Evolutionary conservation across 2,888 invertebrate species (phyloP).

Genomic region (Coleophora deauratella): DNA sequence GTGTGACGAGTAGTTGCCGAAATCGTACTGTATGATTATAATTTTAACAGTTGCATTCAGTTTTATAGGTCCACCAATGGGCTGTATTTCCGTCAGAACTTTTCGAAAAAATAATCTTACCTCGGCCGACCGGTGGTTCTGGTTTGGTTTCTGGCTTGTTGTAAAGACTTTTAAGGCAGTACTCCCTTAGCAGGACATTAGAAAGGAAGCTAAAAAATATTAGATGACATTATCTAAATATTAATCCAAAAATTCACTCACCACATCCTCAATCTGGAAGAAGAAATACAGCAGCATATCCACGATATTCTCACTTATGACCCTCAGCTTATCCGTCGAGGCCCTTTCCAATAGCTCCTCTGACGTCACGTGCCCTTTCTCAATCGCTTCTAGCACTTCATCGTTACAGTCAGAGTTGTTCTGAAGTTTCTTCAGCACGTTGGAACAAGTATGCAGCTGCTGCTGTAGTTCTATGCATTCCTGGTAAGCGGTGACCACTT

Average conservation of each 20-base stretch:
- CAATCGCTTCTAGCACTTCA: conserved; percentile 39
- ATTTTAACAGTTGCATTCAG: no score
- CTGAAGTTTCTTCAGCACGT: conserved; percentile 83
- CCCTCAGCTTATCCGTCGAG: conserved; percentile 87
- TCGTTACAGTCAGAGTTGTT: conserved; percentile 59
- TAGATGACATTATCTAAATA: no score
- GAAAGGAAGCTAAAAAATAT: no score
- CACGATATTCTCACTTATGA: conserved; percentile 86
- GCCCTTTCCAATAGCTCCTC: conserved; percentile 72
- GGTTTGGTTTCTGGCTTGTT: no score
- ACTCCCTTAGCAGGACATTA: no score
- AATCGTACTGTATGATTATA: no score
- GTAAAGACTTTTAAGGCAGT: no score
- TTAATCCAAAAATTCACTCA: conserved; percentile 25
- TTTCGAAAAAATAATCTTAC: no score
- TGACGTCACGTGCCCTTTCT: conserved; percentile 42
- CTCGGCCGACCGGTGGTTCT: no score
- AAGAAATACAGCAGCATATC: conserved; percentile 85
- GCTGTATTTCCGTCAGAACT: no score
- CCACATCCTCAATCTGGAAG: conserved; percentile 64
- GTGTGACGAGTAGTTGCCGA: no score
- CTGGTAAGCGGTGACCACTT: conserved; percentile 66
- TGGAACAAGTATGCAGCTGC: conserved; percentile 88
- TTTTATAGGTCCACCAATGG: no score
- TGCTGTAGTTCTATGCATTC: conserved; percentile 92